Evolutionary conservation across 92 coral and sea anemone species (phyloP), one percentile per base, ranked within the genome.

Genomic region (Bergia sp.): DNA sequence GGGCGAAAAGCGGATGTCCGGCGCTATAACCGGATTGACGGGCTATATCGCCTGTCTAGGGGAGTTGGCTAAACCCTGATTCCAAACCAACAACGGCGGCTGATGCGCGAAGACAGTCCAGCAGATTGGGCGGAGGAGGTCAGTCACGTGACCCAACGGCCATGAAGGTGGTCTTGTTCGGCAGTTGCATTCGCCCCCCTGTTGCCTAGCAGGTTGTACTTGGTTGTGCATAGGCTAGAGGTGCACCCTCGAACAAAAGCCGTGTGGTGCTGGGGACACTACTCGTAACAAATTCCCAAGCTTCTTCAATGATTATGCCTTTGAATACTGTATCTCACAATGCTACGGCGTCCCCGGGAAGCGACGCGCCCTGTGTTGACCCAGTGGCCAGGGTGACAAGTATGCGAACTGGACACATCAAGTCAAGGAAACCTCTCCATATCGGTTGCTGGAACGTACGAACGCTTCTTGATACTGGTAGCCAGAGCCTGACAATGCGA

Each of bases 261-360:
- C 69, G 69, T 2, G 8, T 61, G 1, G 69, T 0, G 69, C 69
- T 61, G 47, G 69, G 69, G 69, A 61, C 69, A 0, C 15, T 1
- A 0, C 16, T 21, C 69, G 69, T 61, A 61, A 3, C 1, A 3
- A 3, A 61, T 61, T 13, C 69, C 69, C 69, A 61, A 12, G 69
- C 0, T 12, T 0, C 69, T 61, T 21, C 69, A 61, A 0, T 1
- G 0, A 61, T 44, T 0, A 0, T 0, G 0, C 15, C 69, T 61
- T 0, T 12, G 0, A 12, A 0, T 0, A 12, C 0, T 21, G 1
- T 55, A 6, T n/a, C n/a, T n/a, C n/a, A n/a, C n/a, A n/a, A 55
- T 55, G 69, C 73, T 66, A 66, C 73, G 73, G 29, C 6, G 73
- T 66, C 36, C 4, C 73, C 73, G 36, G 73, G 7, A 7, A 66